Evolutionary conservation across 2,797 vertebrate species (phyloP).

Genomic region (Austrolebias charrua): DNA sequence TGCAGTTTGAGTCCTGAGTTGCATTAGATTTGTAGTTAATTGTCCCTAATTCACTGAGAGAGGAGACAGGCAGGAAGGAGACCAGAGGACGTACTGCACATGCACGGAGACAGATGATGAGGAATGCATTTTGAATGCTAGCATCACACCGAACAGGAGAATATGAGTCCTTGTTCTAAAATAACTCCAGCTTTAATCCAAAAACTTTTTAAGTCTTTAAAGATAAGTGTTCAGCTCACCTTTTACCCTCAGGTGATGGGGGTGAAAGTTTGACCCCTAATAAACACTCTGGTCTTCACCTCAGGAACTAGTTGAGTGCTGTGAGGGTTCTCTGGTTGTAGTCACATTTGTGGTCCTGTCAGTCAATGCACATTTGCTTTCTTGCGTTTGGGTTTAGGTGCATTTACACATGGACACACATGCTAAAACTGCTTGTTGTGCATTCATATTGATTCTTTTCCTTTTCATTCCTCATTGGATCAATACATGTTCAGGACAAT

Average conservation of each 20-base stretch:
- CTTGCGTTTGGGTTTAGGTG: constrained; percentile 1
- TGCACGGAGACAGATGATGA: too few relatives aligned
- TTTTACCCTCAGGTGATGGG: neutral
- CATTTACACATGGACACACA: constrained; percentile 16
- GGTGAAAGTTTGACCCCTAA: constrained; percentile 21
- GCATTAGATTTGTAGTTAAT: too few relatives aligned
- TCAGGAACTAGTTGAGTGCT: neutral
- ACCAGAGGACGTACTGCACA: constrained; percentile 6
- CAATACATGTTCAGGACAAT: constrained; percentile 70
- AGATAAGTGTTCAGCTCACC: constrained; percentile 23
- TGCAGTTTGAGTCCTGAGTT: too few relatives aligned
- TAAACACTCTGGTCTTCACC: constrained; percentile 1
- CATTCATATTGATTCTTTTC: constrained; percentile 77
- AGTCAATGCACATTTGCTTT: neutral
- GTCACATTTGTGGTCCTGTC: neutral
- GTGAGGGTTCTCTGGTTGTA: neutral
- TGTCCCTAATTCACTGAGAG: too few relatives aligned
- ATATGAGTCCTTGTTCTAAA: constrained; percentile 45
- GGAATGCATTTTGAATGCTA: constrained; percentile 35
- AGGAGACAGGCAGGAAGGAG: constrained; percentile 4
- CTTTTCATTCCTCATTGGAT: constrained; percentile 64
- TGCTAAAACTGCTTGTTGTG: constrained; percentile 73
- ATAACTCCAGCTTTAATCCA: constrained; percentile 52
- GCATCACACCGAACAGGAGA: constrained; percentile 37
- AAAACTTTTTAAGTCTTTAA: constrained; percentile 42